These are phyloP conservation scores for Crotalus tigris DNA, from an alignment of 2,113 vertebrate genomes.

Conservation along the genomic window DNA sequence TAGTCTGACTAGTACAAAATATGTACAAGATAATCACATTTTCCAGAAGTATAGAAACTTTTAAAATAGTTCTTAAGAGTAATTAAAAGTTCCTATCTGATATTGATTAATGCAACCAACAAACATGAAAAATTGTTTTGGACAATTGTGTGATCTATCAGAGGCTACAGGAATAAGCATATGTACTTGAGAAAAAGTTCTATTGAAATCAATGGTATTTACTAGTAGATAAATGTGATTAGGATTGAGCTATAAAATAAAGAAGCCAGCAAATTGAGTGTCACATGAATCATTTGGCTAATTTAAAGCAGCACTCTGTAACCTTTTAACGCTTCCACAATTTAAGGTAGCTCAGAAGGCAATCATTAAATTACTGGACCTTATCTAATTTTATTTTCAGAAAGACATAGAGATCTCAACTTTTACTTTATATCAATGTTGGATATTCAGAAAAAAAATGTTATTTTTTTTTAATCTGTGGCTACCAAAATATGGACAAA, in stretches of 20 bases:
- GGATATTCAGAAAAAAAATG: neutral
- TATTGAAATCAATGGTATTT: conserved; percentile 5
- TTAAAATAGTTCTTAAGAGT: neutral
- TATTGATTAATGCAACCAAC: neutral
- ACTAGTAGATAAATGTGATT: conserved; percentile 1
- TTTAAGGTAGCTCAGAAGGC: neutral
- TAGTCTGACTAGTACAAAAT: neutral
- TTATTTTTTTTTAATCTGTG: neutral
- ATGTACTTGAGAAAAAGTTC: neutral
- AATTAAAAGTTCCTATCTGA: neutral
- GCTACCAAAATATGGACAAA: neutral
- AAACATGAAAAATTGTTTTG: neutral
- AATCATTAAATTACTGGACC: neutral
- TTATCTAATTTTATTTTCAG: neutral
- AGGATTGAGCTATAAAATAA: neutral
- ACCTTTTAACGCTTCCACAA: neutral
- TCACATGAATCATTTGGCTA: neutral
- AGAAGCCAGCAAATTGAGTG: neutral
- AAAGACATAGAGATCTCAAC: neutral
- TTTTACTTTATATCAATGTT: neutral
- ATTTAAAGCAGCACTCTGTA: neutral
- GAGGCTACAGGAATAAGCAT: neutral
- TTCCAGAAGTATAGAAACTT: neutral
- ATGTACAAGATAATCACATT: neutral
- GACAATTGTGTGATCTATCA: rapidly evolving